phyloP scores from a whole-genome alignment of 1,140 invertebrate genomes.

The Pogonognathellus flavescens region DNA sequence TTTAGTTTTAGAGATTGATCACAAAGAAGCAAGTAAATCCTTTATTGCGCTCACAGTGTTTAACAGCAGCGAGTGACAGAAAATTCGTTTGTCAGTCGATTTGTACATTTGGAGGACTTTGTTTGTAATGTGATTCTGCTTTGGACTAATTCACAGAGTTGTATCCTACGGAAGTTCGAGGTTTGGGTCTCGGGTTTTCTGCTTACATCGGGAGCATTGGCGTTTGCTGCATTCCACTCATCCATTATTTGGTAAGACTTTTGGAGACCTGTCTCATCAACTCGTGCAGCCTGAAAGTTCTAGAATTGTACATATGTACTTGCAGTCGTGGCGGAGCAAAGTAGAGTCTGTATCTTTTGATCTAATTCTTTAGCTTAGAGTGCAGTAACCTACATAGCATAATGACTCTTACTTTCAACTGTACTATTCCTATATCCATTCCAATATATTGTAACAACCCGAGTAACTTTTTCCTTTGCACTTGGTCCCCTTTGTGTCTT shows the following conservation, averaged over 20 bases:
- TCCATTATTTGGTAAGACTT: slow-evolving; percentile 83
- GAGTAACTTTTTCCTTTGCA: slow-evolving; percentile 33
- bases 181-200: slow-evolving; percentile 88
- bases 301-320: background rate
- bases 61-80: too few relatives aligned
- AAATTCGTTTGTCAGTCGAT: too few relatives aligned
- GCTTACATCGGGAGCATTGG: slow-evolving; percentile 89
- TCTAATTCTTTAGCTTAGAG: slow-evolving; percentile 9
- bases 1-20: too few relatives aligned
- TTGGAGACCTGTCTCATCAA: background rate
- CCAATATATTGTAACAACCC: too few relatives aligned
- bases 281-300: background rate
- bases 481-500: background rate
- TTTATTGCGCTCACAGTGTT: too few relatives aligned
- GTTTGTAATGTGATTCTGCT: slow-evolving; percentile 52
- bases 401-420: too few relatives aligned
- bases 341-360: slow-evolving; percentile 11
- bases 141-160: slow-evolving; percentile 74
- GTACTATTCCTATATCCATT: too few relatives aligned
- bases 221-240: slow-evolving; percentile 89
- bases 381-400: too few relatives aligned
- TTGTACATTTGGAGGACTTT: background rate
- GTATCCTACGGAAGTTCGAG: slow-evolving; percentile 87
- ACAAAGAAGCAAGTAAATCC: too few relatives aligned
- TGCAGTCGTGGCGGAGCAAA: too few relatives aligned